phyloP scores from a whole-genome alignment of 30 jellyfish, hydroid and myxozoan genomes.

The Phacellophora camtschatica region DNA sequence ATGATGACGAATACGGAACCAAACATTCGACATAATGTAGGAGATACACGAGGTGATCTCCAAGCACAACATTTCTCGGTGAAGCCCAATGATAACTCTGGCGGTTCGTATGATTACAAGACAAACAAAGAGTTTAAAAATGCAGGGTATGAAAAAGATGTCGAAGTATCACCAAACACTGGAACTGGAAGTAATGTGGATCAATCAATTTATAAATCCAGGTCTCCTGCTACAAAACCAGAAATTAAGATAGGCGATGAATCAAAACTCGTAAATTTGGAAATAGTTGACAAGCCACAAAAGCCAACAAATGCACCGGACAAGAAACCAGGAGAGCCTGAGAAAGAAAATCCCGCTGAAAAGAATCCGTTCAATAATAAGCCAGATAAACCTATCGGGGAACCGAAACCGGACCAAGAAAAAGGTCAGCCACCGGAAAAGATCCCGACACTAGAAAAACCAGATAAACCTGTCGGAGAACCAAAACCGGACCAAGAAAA shows the following conservation, averaged over 20 bases:
- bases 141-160: neutral
- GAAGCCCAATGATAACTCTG: neutral
- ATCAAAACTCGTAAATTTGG: constrained; percentile 7
- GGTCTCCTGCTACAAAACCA: neutral
- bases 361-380: neutral
- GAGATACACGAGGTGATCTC: neutral
- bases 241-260: constrained; percentile 4
- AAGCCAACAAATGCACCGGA: neutral
- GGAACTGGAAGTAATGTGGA: constrained; percentile 8
- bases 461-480: neutral
- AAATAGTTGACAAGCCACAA: constrained; percentile 41
- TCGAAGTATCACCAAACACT: constrained; percentile 28
- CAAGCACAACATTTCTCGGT: neutral
- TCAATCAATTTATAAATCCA: neutral
- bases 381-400: neutral
- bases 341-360: neutral
- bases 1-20: neutral
- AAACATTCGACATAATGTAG: neutral
- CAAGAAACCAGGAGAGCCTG: neutral
- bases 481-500: neutral
- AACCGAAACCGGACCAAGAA: constrained; percentile 17
- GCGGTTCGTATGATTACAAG: constrained; percentile 26
- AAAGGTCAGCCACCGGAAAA: constrained; percentile 26
- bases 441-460: neutral
- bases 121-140: neutral